Evolutionary conservation across 1,140 invertebrate species (phyloP), one percentile per base, ranked within the genome.

Genomic region (Cydia strobilella): DNA sequence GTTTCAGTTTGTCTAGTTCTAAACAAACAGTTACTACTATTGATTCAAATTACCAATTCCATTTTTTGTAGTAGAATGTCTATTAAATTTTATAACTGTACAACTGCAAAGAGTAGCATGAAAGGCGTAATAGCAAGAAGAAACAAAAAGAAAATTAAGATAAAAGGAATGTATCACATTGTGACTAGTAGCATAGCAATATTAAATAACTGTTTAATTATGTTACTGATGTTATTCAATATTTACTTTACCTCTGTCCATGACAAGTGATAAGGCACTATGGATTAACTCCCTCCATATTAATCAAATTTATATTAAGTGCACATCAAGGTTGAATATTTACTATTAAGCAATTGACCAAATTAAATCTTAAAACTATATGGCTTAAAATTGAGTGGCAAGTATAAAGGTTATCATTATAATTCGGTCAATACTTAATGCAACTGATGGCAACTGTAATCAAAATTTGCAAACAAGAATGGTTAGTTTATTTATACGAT

Each of bases 141-240:
- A 6, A 39, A 39, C 35, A 39, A 39, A 0, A 39, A 39, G 25
- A 39, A 39, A 39, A 39, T 39, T 4, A 39, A 39, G 6, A 39
- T 39, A 6, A 10, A 42, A 12, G 7, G 2, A 12, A 42, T 42
- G 39, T 42, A 4, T 42, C 39, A 42, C 39, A 42, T 42, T 42
- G 39, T 42, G 39, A 12, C 39, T 42, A 42, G 66, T 42, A 73
- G 54, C 0, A 42, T 42, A 73, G 54, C 0, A 42, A 69, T 5
- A 93, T 73, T 10, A 48, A n/a, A 15, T 1, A 48, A 48, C 5
- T 48, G 13, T 45, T 45, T 13, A 45, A 15, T 45, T 15, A n/a
- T 51, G 5, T 51, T 12, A 51, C 4, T 42, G 10, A 15, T 15
- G 3, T 45, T 45, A 45, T 45, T 42, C 13, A 45, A 13, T 23